Conservation (phyloP, 53 echinoderm and acorn worm genomes). For the Patiria pectinifera region DNA sequence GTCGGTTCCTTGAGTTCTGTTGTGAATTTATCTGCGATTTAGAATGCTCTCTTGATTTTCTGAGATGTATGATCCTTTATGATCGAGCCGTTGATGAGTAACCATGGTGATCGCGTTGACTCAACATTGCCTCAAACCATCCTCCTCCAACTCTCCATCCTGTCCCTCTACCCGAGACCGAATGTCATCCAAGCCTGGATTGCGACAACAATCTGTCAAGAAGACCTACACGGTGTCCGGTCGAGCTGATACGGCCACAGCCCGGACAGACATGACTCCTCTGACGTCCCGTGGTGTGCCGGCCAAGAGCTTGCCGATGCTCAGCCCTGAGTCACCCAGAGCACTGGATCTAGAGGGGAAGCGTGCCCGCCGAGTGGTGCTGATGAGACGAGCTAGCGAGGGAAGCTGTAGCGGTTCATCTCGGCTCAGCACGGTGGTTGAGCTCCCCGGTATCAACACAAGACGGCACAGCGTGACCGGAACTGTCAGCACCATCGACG, state of each 20-base stretch:
- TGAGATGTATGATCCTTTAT: neutral
- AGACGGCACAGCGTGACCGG: conserved; percentile 30
- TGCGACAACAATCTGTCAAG: neutral
- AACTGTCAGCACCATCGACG: conserved; percentile 8
- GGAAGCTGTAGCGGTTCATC: neutral
- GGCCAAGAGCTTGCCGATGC: conserved; percentile 42
- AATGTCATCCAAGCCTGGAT: conserved; percentile 55
- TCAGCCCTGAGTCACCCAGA: conserved; percentile 7
- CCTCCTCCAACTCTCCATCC: conserved; percentile 8
- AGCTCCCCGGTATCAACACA: conserved; percentile 43
- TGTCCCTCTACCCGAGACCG: conserved; percentile 6
- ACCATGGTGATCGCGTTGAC: conserved; percentile 49
- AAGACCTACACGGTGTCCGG: conserved; percentile 5
- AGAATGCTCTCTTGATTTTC: neutral
- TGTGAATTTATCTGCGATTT: too few relatives aligned
- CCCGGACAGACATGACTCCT: neutral
- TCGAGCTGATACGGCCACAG: conserved; percentile 1
- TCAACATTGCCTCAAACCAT: conserved; percentile 8
- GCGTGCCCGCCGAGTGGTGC: conserved; percentile 40
- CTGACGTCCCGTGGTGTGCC: conserved; percentile 24
- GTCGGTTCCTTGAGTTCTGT: neutral
- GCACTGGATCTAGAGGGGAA: neutral
- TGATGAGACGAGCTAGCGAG: conserved; percentile 26
- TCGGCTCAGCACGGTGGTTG: conserved; percentile 38
- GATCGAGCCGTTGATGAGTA: conserved; percentile 14